Percentiles rank a stretch among this genome's conserved stretches.
Conservation (phyloP, 2,888 invertebrate species). For the Lacanobia wlatinum region DNA sequence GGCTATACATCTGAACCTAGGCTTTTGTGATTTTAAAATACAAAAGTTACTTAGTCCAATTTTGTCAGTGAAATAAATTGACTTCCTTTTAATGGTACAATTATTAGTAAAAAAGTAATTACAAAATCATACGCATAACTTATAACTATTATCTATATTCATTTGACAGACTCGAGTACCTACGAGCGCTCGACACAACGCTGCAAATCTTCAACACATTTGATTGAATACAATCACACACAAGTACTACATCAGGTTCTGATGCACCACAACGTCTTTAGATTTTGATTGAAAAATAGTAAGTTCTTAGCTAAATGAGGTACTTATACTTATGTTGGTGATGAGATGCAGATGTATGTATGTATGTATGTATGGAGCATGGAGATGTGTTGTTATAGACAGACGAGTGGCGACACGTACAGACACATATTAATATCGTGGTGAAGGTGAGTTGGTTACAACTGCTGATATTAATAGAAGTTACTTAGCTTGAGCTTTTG, state of each 20-base stretch:
- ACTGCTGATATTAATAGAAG: constrained; percentile 9
- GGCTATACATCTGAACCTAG: not conserved
- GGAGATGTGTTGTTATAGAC: not conserved
- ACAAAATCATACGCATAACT: constrained; percentile 7
- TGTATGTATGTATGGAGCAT: not conserved
- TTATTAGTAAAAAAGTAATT: not conserved
- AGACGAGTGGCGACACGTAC: not conserved
- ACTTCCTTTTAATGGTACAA: not conserved
- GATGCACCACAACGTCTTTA: not conserved
- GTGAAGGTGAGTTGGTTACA: constrained; percentile 16
- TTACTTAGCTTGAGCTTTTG: constrained; percentile 1
- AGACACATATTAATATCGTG: constrained; percentile 6
- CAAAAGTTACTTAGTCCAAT: not conserved
- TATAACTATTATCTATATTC: not conserved
- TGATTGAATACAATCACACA: constrained; percentile 3
- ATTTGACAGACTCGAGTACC: not conserved
- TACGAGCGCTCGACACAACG: not conserved
- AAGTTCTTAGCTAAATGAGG: not conserved
- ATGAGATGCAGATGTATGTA: not conserved
- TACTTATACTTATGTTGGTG: not conserved
- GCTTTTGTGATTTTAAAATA: not conserved
- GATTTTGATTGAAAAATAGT: not conserved
- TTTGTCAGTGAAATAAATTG: not conserved
- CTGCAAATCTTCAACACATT: not conserved
- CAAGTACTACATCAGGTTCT: not conserved